These are phyloP conservation scores for Metopolophium dirhodum DNA, from an alignment of 1,140 invertebrate species.

Conservation along the genomic window DNA sequence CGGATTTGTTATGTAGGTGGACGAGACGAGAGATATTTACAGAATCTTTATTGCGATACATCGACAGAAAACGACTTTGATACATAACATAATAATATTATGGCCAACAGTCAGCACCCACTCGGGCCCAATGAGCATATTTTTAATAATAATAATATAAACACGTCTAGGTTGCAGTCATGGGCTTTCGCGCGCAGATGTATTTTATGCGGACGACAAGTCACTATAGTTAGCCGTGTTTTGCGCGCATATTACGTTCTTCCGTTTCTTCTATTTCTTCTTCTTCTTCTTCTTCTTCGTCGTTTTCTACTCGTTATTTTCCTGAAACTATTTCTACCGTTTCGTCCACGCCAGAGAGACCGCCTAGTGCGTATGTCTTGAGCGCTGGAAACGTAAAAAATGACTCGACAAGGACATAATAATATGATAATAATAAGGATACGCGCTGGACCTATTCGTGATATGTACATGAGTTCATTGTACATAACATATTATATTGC, in stretches of 20 bases:
- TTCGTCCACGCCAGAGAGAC: not conserved
- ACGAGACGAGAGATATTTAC: not conserved
- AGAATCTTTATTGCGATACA: not conserved
- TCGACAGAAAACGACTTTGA: not conserved
- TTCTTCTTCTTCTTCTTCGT: not conserved
- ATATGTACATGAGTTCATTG: not conserved
- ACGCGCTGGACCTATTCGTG: not conserved
- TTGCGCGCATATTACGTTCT: not conserved
- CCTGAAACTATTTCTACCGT: not conserved
- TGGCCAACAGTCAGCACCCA: conserved; percentile 2
- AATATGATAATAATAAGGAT: not conserved
- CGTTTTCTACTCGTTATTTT: not conserved
- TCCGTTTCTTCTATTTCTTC: not conserved
- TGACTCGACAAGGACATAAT: conserved; percentile 46
- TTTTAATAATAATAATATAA: conserved; percentile 11
- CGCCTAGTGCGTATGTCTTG: not conserved
- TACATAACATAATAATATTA: not conserved
- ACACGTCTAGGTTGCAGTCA: conserved; percentile 18
- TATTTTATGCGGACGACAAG: not conserved
- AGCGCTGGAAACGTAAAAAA: not conserved
- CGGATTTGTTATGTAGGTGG: not conserved
- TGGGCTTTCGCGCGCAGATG: not conserved
- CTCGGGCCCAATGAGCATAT: not conserved
- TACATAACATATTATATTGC: not conserved
- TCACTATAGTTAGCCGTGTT: not conserved